phyloP scores from a whole-genome alignment of 2,888 invertebrate species.

The Phasia obesa region DNA sequence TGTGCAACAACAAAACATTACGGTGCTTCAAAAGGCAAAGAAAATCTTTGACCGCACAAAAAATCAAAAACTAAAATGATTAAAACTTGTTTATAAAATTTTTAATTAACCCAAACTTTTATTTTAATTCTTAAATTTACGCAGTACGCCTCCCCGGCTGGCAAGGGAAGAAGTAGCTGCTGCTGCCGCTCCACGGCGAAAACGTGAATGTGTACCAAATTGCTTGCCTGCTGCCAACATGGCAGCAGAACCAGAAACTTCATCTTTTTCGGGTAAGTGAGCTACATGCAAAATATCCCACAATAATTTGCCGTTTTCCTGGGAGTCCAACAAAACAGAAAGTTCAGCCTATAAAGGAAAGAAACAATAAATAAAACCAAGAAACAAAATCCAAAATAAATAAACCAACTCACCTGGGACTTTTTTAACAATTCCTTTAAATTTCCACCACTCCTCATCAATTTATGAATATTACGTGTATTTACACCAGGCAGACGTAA shows the following conservation, averaged over 20 bases:
- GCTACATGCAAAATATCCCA: constrained; percentile 88
- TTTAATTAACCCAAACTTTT: neutral
- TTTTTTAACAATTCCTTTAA: constrained; percentile 86
- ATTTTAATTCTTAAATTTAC: constrained; percentile 62
- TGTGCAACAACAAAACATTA: neutral
- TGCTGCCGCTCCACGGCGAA: constrained; percentile 77
- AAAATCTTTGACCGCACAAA: too few relatives aligned
- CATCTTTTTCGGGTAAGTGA: constrained; percentile 84
- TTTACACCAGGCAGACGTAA: constrained; percentile 94
- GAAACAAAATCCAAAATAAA: neutral
- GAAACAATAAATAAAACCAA: constrained; percentile 42
- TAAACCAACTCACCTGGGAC: constrained; percentile 83
- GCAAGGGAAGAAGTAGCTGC: constrained; percentile 24
- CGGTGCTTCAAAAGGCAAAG: neutral
- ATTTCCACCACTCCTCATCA: constrained; percentile 89
- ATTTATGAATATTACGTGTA: constrained; percentile 90
- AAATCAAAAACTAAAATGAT: neutral
- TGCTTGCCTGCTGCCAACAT: constrained; percentile 76
- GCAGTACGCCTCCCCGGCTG: constrained; percentile 21
- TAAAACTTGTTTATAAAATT: neutral
- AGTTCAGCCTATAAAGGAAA: constrained; percentile 86
- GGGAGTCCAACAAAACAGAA: constrained; percentile 87
- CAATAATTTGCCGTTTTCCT: constrained; percentile 87
- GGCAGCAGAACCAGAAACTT: constrained; percentile 76
- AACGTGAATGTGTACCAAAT: constrained; percentile 77